phyloP scores from a whole-genome alignment of 1,140 invertebrate species.

The Berghia stephanieae region DNA sequence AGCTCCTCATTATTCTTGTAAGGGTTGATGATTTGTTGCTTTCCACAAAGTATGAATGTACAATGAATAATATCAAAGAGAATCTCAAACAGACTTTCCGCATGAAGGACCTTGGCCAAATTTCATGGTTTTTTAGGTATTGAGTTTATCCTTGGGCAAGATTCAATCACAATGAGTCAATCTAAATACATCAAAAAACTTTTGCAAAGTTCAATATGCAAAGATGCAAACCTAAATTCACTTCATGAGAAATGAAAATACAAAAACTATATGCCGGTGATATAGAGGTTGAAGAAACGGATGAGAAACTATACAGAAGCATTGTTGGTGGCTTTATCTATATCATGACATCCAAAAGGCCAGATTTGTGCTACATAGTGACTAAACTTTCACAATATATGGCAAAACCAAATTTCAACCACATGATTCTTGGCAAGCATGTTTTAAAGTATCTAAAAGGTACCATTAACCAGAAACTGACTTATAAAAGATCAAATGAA shows the following conservation, averaged over 20 bases:
- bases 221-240: slow-evolving; percentile 9
- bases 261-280: background rate
- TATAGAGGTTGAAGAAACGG: background rate
- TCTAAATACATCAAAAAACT: slow-evolving; percentile 11
- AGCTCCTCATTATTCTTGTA: background rate
- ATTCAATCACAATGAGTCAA: slow-evolving; percentile 4
- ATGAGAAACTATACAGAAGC: background rate
- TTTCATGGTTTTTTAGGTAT: slow-evolving; percentile 3
- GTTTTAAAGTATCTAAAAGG: background rate
- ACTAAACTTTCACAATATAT: background rate
- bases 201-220: slow-evolving; percentile 2
- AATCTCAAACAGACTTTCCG: too few species aligned
- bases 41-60: background rate
- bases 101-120: background rate
- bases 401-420: background rate
- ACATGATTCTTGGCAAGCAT: slow-evolving; percentile 11
- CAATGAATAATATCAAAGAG: background rate
- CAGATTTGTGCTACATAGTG: too few species aligned
- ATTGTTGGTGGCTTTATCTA: slow-evolving; percentile 6
- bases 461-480: background rate
- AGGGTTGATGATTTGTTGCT: background rate
- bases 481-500: background rate
- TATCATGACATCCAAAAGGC: too few species aligned
- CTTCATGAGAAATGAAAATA: background rate
- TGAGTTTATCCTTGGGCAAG: slow-evolving; percentile 4